These are phyloP conservation scores for Doris montereyensis DNA, from an alignment of 2,888 invertebrate species.

Conservation along the genomic window DNA sequence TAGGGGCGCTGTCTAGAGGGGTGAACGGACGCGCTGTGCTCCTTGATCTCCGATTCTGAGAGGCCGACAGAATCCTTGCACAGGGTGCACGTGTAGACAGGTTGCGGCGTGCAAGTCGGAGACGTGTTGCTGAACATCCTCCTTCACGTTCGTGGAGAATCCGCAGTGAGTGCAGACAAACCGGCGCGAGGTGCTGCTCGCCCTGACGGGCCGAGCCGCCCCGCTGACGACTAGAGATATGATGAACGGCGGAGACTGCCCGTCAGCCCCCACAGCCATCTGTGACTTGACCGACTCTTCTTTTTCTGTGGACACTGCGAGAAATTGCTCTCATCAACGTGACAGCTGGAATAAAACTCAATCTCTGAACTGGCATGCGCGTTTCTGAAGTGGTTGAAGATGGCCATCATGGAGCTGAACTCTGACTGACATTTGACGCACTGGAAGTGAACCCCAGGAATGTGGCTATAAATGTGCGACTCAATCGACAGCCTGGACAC, in stretches of 20 bases:
- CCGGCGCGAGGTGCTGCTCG: conserved; percentile 30
- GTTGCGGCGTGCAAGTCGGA: conserved; percentile 49
- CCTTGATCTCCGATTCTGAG: conserved; percentile 50
- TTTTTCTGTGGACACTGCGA: conserved; percentile 24
- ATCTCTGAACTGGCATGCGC: conserved; percentile 50
- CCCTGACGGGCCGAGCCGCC: conserved; percentile 5
- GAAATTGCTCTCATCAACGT: conserved; percentile 47
- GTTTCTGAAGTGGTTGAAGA: conserved; percentile 49
- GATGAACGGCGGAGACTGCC: conserved; percentile 40
- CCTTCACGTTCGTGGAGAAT: conserved; percentile 49
- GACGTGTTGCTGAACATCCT: conserved; percentile 51
- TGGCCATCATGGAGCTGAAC: conserved; percentile 47
- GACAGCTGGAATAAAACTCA: conserved; percentile 48
- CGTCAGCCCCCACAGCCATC: neutral
- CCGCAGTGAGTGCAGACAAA: conserved; percentile 57
- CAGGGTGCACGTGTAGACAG: conserved; percentile 55
- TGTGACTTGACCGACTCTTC: neutral
- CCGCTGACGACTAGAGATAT: conserved; percentile 48
- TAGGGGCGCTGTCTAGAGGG: conserved; percentile 54
- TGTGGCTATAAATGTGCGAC: conserved; percentile 52
- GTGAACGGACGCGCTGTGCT: conserved; percentile 53
- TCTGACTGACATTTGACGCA: conserved; percentile 50
- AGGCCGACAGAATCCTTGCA: conserved; percentile 51
- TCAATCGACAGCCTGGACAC: conserved; percentile 47
- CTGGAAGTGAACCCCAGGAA: conserved; percentile 49